Evolutionary conservation across 2,888 invertebrate species (phyloP), one percentile per base, ranked within the genome.

Genomic region (Portevinia maculata): DNA sequence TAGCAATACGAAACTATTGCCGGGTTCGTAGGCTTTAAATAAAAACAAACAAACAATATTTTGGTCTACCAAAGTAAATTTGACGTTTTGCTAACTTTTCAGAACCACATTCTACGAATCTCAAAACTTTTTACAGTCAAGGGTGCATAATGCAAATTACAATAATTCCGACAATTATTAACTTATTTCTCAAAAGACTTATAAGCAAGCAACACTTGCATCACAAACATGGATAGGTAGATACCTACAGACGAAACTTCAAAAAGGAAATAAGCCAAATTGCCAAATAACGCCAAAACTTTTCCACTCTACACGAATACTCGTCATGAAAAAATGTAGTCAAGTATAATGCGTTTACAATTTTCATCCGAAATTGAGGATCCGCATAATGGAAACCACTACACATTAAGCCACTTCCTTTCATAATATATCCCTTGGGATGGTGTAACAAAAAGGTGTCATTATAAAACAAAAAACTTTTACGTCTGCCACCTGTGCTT

Each of bases 401-500:
- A 44, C 9, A n/a, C 24, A 15, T 48, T 17, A 13, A 24, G 3
- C 24, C 5, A 24, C 24, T 3, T 24, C 5, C 5, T 19, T 39
- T 57, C 28, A 48, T 37, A 44, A n/a, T 34, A n/a, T 44, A 62
- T 9, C 44, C 9, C 34, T n/a, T 6, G 34, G 34, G 44, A 34
- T 34, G 15, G 24, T 53, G 32, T 71, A 41, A 28, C 53, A 50
- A 46, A 39, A 34, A 39, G 17, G 0, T 34, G 13, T 44, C 44
- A 8, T 7, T 21, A 52, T 32, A 62, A 71, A 71, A 52, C n/a
- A n/a, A 8, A 53, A 71, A 71, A 60, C 60, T 62, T 71, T 52
- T 62, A 24, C n/a, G 48, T 39, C 57, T 34, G 41, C 62, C 60
- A 71, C 62, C 71, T 71, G 71, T 37, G 60, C n/a, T 32, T 17